Evolutionary conservation across 2,797 vertebrate species (phyloP), one percentile per base, ranked within the genome.

Genomic region (Sparus aurata): DNA sequence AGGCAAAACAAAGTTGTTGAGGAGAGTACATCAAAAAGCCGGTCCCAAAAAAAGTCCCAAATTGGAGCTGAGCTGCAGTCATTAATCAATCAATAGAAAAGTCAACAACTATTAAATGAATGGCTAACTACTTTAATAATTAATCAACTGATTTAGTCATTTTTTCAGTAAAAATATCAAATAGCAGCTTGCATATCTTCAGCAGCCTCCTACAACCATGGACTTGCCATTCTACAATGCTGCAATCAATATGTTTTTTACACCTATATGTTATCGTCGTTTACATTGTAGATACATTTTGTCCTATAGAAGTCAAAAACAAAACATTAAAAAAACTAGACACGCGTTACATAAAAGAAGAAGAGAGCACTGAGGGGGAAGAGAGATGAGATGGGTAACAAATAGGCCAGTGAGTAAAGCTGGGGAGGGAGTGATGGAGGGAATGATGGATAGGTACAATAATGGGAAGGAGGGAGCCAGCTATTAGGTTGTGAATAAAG

Each of bases 361-460:
- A 54, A 61, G 12, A 16, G 23, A 0, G 27, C 23, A 57, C 22
- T 13, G 6, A 45, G 12, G 16, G 34, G 45, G 20, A 30, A 20
- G 16, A 55, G 20, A 53, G 79, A 81, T 69, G 43, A 81, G 72
- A 75, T 65, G 27, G 17, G 30, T 71, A 68, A 69, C 46, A 45
- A 34, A 34, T 0, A 41, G 68, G 74, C 22, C 47, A 55, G 60
- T 0, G 9, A 68, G 53, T 47, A 52, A 52, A 27, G 71, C 11
- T 5, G 23, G 47, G 43, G 23, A 47, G 43, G 47, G 67, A 22
- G 60, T 20, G 47, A 75, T 22, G 47, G 47, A 67, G 43, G 46
- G 57, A 57, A 4, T 83, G 89, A 92, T 84, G 76, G 89, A 90
- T 77, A 54, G 76, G 22, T 30, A 52, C 77, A 87, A 86, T 90